A percentile compares a stretch with the other conserved stretches of the same genome.
These are phyloP conservation scores for Heliconius erato DNA, from an alignment of 2,888 invertebrate species.

Conservation along the genomic window DNA sequence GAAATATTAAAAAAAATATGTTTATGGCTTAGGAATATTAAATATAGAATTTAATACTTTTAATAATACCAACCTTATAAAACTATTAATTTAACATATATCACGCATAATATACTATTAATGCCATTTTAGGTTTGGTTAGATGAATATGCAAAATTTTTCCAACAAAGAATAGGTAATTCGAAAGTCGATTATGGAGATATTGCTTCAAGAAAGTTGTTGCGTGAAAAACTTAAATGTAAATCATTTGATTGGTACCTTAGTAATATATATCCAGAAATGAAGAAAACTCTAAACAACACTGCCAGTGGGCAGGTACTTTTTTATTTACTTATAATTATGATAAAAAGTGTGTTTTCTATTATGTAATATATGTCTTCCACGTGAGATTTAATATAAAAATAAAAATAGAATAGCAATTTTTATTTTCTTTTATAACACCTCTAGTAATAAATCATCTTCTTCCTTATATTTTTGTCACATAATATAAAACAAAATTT, in stretches of 20 bases:
- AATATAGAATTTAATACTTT: not conserved
- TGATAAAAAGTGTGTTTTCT: not conserved
- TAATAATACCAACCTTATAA: too few relatives aligned
- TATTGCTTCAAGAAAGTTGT: slow-evolving; percentile 90
- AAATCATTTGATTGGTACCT: slow-evolving; percentile 99
- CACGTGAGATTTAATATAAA: not conserved
- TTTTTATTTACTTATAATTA: not conserved
- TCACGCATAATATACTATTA: not conserved
- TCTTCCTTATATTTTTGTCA: too few relatives aligned
- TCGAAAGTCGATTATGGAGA: slow-evolving; percentile 96
- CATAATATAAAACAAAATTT: too few relatives aligned
- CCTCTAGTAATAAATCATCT: too few relatives aligned
- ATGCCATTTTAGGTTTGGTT: slow-evolving; percentile 90
- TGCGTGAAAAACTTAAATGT: slow-evolving; percentile 93
- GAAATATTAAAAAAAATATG: too few relatives aligned
- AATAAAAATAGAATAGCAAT: not conserved
- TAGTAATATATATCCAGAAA: slow-evolving; percentile 97
- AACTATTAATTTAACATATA: too few relatives aligned
- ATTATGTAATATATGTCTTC: not conserved
- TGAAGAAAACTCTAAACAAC: slow-evolving; percentile 97
- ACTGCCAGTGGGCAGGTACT: slow-evolving; percentile 97
- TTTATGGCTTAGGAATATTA: not conserved
- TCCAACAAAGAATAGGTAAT: slow-evolving; percentile 97
- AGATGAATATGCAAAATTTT: slow-evolving; percentile 98
- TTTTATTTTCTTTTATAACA: too few relatives aligned